Conservation (phyloP, 1,140 invertebrate species). For the Camponotus vicinus region DNA sequence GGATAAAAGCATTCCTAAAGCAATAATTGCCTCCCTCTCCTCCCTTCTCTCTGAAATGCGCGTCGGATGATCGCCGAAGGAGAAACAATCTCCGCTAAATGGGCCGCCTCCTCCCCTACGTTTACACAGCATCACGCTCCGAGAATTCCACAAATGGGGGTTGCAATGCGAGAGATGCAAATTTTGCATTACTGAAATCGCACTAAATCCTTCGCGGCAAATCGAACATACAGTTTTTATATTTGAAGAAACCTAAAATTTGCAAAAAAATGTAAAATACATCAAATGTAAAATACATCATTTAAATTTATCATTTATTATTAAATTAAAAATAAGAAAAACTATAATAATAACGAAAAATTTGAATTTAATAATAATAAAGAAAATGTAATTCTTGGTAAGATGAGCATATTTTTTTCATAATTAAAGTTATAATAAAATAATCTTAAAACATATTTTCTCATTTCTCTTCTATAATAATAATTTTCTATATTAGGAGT, state of each 20-base stretch:
- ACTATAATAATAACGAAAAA: background rate
- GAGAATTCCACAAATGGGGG: conserved; percentile 68
- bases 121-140: conserved; percentile 63
- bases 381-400: background rate
- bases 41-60: conserved; percentile 15
- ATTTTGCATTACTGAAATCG: conserved; percentile 48
- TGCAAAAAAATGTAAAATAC: background rate
- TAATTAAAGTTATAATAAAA: background rate
- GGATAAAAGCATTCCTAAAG: conserved; percentile 67
- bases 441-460: background rate
- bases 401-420: background rate
- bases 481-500: background rate
- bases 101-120: conserved; percentile 17
- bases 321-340: background rate
- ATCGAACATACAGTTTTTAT: background rate
- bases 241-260: background rate
- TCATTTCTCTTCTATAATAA: conserved; percentile 14
- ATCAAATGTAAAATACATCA: background rate
- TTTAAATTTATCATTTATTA: background rate
- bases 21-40: conserved; percentile 69
- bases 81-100: conserved; percentile 65
- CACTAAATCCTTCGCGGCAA: background rate
- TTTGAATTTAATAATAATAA: background rate
- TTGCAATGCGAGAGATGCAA: conserved; percentile 27
- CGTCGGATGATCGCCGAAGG: conserved; percentile 67